Percentiles rank a stretch among this genome's conserved stretches.
phyloP scores from a whole-genome alignment of 2,113 vertebrate species.

The Gorsachius goisagi region DNA sequence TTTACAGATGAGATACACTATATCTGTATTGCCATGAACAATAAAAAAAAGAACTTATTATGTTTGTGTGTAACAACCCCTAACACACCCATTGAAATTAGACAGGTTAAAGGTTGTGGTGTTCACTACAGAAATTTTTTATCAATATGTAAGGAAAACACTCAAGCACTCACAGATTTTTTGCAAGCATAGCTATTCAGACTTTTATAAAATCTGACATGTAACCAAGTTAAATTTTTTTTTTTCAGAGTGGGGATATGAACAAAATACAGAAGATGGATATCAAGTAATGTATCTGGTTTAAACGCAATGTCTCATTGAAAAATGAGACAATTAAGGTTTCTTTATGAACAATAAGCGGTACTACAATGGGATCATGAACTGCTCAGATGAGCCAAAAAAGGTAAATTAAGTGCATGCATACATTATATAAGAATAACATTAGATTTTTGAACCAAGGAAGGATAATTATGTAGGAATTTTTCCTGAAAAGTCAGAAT shows the following conservation, averaged over 20 bases:
- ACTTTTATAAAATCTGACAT: background rate
- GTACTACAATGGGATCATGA: background rate
- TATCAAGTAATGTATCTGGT: background rate
- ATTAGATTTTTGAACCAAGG: background rate
- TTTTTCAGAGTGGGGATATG: background rate
- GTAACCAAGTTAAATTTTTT: background rate
- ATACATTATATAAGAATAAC: background rate
- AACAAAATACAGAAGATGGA: background rate
- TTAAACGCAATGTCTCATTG: background rate
- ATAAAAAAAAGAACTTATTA: background rate
- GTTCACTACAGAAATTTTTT: background rate
- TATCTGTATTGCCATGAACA: background rate
- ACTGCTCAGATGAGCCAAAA: background rate
- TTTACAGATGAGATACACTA: background rate
- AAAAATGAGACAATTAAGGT: conserved; percentile 29
- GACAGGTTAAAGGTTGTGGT: background rate
- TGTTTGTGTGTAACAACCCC: background rate
- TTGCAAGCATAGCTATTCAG: background rate
- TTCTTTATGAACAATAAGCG: background rate
- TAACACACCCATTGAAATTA: background rate
- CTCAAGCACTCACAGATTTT: background rate
- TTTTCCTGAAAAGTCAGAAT: background rate
- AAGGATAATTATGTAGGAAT: background rate
- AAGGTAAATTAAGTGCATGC: background rate
- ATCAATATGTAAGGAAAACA: background rate